Evolutionary conservation across 2,888 invertebrate genomes (phyloP).

Genomic region (Athripsodes cinereus): DNA sequence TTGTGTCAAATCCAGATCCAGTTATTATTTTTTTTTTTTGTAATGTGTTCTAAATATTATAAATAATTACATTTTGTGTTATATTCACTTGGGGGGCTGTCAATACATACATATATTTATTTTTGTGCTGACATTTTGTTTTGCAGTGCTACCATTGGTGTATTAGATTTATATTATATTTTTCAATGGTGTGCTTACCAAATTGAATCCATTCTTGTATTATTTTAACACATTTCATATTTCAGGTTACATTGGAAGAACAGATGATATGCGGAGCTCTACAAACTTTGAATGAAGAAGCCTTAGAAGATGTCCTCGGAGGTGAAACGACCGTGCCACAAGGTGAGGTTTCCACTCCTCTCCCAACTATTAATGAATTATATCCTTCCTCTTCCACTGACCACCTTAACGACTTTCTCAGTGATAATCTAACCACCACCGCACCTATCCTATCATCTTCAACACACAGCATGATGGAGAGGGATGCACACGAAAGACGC

Average conservation of each 20-base stretch:
- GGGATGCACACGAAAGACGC: background rate
- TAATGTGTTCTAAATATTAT: too few relatives aligned
- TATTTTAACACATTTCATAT: too few relatives aligned
- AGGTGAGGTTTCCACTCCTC: constrained; percentile 44
- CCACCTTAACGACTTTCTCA: constrained; percentile 9
- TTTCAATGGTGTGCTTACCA: too few relatives aligned
- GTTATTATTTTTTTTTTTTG: too few relatives aligned
- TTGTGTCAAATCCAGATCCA: too few relatives aligned
- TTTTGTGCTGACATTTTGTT: too few relatives aligned
- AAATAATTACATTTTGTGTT: too few relatives aligned
- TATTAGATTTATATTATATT: too few relatives aligned
- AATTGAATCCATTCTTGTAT: too few relatives aligned
- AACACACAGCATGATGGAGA: constrained; percentile 10
- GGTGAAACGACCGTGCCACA: constrained; percentile 55
- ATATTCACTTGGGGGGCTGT: too few relatives aligned
- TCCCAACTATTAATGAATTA: constrained; percentile 38
- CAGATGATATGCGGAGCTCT: constrained; percentile 93
- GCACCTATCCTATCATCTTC: constrained; percentile 7
- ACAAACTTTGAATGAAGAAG: constrained; percentile 89
- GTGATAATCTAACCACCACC: constrained; percentile 5
- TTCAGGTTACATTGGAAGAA: constrained; percentile 86
- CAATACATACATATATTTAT: too few relatives aligned
- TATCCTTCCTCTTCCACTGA: constrained; percentile 27
- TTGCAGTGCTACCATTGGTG: too few relatives aligned
- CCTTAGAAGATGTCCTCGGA: constrained; percentile 83